Evolutionary conservation across 2,888 invertebrate species (phyloP).

Genomic region (Ametastegia equiseti): DNA sequence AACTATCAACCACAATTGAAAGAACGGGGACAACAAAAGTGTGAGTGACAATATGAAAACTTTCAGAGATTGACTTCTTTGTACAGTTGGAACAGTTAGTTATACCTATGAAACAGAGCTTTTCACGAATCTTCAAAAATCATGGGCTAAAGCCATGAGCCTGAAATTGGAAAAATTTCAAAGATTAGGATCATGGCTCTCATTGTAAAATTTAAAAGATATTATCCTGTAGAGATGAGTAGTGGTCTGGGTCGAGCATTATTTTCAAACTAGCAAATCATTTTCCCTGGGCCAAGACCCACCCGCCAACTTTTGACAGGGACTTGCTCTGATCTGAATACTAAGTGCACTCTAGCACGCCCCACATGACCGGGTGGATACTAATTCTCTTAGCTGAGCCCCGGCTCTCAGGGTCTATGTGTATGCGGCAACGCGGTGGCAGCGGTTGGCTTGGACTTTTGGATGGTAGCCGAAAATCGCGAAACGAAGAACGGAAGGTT

Average conservation of each 20-base stretch:
- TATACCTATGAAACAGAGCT: too few species aligned
- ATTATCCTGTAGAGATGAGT: not conserved
- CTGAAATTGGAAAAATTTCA: too few species aligned
- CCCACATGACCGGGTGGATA: constrained; percentile 25
- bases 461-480: constrained; percentile 32
- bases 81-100: too few species aligned
- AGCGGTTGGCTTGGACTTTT: constrained; percentile 24
- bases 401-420: constrained; percentile 32
- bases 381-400: constrained; percentile 37
- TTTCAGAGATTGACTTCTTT: too few species aligned
- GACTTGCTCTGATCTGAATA: constrained; percentile 45
- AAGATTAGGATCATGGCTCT: not conserved
- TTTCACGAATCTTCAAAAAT: too few species aligned
- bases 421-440: constrained; percentile 7
- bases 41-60: too few species aligned
- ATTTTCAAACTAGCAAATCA: constrained; percentile 38
- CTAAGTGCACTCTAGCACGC: constrained; percentile 42
- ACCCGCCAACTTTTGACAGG: constrained; percentile 41
- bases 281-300: constrained; percentile 16
- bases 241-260: not conserved
- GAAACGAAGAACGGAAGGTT: constrained; percentile 28
- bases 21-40: too few species aligned
- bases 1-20: too few species aligned
- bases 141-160: too few species aligned
- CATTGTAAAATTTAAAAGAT: not conserved